Conservation (phyloP, 1,140 invertebrate species). For the Procambarus virginalis region DNA sequence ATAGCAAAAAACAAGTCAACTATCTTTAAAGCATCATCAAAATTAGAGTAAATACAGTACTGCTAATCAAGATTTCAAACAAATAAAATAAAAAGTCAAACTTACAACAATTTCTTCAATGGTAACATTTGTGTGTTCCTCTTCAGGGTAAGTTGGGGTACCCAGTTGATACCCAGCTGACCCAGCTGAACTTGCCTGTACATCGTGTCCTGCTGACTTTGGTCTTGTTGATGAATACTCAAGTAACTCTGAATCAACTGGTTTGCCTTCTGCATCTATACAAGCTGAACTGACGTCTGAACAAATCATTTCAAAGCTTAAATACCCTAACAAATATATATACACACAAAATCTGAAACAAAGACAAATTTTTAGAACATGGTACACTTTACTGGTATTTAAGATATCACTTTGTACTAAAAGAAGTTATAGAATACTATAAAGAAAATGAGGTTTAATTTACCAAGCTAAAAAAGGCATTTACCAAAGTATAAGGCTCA, state of each 20-base stretch:
- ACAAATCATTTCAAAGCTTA: background rate
- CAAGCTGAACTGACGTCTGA: background rate
- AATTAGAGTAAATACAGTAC: too few species aligned
- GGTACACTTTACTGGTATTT: too few species aligned
- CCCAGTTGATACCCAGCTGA: background rate
- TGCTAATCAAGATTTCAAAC: too few species aligned
- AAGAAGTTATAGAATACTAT: too few species aligned
- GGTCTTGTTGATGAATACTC: background rate
- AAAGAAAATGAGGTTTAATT: too few species aligned
- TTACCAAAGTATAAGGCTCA: too few species aligned
- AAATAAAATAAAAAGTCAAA: background rate
- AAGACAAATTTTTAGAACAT: too few species aligned
- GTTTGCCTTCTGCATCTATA: background rate
- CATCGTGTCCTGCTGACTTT: background rate
- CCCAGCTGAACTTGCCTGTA: background rate
- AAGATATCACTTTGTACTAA: too few species aligned
- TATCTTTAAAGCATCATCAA: too few species aligned
- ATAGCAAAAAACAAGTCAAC: too few species aligned
- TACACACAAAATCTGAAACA: background rate
- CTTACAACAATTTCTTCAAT: slow-evolving; percentile 19
- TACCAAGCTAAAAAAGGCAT: too few species aligned
- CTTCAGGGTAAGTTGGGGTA: background rate
- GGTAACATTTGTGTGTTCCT: background rate
- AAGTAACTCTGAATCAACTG: background rate
- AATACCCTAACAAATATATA: background rate